Base-by-base conservation (phyloP, 2,113 vertebrate species). In the Desmodus rotundus region DNA sequence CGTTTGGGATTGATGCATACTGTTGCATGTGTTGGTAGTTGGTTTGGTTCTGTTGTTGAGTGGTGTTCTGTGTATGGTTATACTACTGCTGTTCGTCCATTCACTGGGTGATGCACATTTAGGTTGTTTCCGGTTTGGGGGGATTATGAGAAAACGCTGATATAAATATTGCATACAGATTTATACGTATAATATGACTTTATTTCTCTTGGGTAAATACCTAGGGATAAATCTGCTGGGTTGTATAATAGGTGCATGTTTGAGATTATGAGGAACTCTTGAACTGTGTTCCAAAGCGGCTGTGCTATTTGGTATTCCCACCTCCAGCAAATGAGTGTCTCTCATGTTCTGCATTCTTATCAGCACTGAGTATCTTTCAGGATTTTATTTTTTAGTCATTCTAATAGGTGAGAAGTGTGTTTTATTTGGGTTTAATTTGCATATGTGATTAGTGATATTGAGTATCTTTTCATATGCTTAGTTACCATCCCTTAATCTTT, bases 311-410 rank as follows among this genome's bases (percentile, higher is more conserved):
- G 85, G 15, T n/a, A 54, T 78, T 89, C 4, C 31, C 38, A 11
- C 54, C 22, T 56, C 14, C 10, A 87, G 14, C 15, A 9, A 87
- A 20, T 58, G 22, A 91, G n/a, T 61, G 3, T 22, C 76, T 68
- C 50, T 9, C 36, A 19, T 70, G 22, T 77, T 91, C 38, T 94
- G 41, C 41, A 41, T 87, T 68, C n/a, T 81, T 93, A 38, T 81
- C 12, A 50, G n/a, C 82, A 81, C 28, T 90, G 81, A 68, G 28
- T 74, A 36, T 73, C 93, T 89, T 89, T 90, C 67, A 87, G 88
- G 13, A 10, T 24, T 87, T 87, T 70, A 58, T 31, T 68, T 82
- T 81, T 91, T 76, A 74, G 38, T 41, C 13, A 76, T 94, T 58
- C 50, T 43, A 76, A 26, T 76, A 94, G 50, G 31, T 86, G 6